Conservation (phyloP, 2,888 invertebrate genomes). For the Cinara cedri region DNA sequence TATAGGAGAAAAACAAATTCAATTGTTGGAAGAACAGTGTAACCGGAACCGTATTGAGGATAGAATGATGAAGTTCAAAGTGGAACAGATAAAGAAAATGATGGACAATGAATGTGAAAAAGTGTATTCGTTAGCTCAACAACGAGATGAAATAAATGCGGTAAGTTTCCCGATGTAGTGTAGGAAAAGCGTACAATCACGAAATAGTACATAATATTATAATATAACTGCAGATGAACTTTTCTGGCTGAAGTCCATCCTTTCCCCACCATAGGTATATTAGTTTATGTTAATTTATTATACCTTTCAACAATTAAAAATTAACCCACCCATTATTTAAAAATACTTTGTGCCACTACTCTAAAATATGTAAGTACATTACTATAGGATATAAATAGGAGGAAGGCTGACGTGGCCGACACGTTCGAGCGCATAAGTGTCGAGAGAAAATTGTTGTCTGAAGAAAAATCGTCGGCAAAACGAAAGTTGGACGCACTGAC, state of each 20-base stretch:
- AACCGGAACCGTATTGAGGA: slow-evolving; percentile 58
- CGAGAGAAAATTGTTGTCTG: slow-evolving; percentile 19
- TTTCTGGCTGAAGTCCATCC: no score
- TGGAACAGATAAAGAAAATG: slow-evolving; percentile 72
- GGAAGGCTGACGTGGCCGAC: slow-evolving; percentile 31
- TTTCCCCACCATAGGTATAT: no score
- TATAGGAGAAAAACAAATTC: slow-evolving; percentile 68
- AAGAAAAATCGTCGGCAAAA: slow-evolving; percentile 32
- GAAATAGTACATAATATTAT: neutral
- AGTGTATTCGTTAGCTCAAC: slow-evolving; percentile 73
- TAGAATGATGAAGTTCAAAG: slow-evolving; percentile 68
- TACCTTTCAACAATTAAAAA: no score
- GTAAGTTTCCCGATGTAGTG: slow-evolving; percentile 64
- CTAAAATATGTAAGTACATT: no score
- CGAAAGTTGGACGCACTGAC: slow-evolving; percentile 16
- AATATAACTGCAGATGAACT: no score
- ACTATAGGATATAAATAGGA: slow-evolving; percentile 18
- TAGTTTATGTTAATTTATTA: no score
- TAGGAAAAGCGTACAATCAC: no score
- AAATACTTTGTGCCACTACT: no score
- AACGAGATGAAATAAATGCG: slow-evolving; percentile 73
- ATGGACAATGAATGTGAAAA: slow-evolving; percentile 70
- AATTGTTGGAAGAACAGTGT: slow-evolving; percentile 59
- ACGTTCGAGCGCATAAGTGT: neutral
- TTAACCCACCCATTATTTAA: no score